Conservation (phyloP, 2,113 vertebrate species). For the Leptocoma aspasia region DNA sequence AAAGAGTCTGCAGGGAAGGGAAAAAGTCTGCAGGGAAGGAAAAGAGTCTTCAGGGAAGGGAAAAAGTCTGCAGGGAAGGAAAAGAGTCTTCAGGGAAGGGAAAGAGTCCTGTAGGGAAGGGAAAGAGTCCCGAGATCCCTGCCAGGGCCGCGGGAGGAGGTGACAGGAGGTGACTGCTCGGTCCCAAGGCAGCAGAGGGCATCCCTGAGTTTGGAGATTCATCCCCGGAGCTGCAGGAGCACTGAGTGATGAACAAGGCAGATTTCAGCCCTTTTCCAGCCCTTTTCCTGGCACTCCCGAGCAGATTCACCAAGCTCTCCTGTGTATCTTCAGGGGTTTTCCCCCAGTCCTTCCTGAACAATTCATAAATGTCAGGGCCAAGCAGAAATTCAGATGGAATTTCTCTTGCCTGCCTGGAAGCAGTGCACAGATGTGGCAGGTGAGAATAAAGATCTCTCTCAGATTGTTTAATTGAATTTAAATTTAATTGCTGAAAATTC, state of each 20-base stretch:
- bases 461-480: neutral
- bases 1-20: neutral
- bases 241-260: rapidly evolving
- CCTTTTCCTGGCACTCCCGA: rapidly evolving
- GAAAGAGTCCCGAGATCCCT: rapidly evolving
- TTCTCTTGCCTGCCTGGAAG: neutral
- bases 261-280: neutral
- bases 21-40: neutral
- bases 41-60: neutral
- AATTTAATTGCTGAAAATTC: neutral
- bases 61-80: neutral
- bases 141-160: neutral
- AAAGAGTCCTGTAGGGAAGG: too few species aligned
- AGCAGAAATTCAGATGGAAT: too few species aligned
- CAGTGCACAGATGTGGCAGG: rapidly evolving
- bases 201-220: conserved; percentile 44
- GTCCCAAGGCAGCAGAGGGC: conserved; percentile 60
- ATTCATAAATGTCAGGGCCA: neutral
- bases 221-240: neutral
- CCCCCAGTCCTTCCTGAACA: neutral
- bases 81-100: rapidly evolving
- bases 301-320: neutral
- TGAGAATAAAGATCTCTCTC: neutral
- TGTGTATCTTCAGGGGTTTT: rapidly evolving
- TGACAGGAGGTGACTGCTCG: neutral